A percentile compares a stretch with the other conserved stretches of the same genome.
These are phyloP conservation scores for Hybognathus amarus DNA, from an alignment of 2,797 vertebrate species.

Conservation along the genomic window DNA sequence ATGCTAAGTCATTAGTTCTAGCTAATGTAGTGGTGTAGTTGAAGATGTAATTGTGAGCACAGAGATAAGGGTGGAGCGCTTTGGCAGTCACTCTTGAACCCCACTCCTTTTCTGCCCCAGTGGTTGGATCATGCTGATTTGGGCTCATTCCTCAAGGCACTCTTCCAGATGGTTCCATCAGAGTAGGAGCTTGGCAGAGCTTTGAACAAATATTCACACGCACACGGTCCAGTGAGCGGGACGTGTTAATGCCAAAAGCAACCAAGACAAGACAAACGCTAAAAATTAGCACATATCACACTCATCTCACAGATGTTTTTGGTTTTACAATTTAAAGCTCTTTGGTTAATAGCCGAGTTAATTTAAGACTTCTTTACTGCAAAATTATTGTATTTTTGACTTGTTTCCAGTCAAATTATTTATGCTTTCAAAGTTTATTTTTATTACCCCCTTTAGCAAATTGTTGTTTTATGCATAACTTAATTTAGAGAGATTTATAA, in stretches of 20 bases:
- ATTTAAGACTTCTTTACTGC: not conserved
- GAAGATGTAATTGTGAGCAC: conserved; percentile 2
- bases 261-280: not conserved
- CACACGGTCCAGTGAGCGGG: conserved; percentile 17
- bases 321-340: not conserved
- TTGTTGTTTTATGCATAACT: not conserved
- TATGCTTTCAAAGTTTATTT: not conserved
- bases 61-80: conserved; percentile 28
- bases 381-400: not conserved
- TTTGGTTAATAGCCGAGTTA: conserved; percentile 8
- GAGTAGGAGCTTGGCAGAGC: conserved; percentile 53
- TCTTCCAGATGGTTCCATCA: conserved; percentile 60
- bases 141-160: conserved; percentile 46
- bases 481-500: not conserved
- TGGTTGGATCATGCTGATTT: conserved; percentile 44
- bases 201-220: conserved; percentile 57
- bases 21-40: not conserved
- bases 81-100: conserved; percentile 51
- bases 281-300: not conserved
- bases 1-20: conserved; percentile 6
- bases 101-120: conserved; percentile 49
- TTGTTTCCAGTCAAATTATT: conserved; percentile 9
- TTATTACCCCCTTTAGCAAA: not conserved
- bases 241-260: conserved; percentile 25
- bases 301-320: conserved; percentile 16